These are phyloP conservation scores for Nettapus auritus DNA, from an alignment of 2,113 vertebrate genomes.

Conservation along the genomic window DNA sequence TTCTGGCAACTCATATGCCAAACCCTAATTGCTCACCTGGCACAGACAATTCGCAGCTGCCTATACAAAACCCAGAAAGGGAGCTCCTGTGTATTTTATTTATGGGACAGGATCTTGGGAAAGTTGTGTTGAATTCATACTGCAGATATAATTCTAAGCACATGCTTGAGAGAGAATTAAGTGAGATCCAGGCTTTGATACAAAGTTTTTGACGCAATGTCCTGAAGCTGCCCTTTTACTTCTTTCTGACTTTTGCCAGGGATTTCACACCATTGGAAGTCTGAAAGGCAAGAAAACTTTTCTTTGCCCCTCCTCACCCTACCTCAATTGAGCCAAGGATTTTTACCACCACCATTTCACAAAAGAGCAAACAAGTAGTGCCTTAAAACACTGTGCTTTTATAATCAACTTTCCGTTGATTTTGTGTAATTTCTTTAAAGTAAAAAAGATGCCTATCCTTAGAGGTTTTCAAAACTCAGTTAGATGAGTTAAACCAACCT, in stretches of 20 bases:
- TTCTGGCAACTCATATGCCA: not conserved
- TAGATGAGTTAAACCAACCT: not conserved
- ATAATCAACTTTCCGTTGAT: not conserved
- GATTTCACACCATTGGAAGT: not conserved
- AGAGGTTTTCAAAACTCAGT: not conserved
- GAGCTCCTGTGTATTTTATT: not conserved
- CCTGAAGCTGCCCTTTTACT: not conserved
- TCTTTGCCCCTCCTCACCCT: not conserved
- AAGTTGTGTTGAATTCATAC: not conserved
- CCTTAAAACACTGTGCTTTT: not conserved
- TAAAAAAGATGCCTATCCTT: not conserved
- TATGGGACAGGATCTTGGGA: not conserved
- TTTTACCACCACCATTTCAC: not conserved
- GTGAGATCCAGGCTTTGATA: not conserved
- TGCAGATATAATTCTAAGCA: not conserved
- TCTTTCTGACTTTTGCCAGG: not conserved
- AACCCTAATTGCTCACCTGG: slow-evolving; percentile 10
- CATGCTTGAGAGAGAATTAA: not conserved
- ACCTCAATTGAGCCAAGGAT: not conserved
- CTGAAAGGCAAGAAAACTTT: not conserved
- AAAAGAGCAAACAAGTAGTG: not conserved
- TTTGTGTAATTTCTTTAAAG: not conserved
- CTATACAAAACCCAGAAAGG: not conserved
- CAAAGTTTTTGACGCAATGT: not conserved
- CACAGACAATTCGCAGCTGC: not conserved